Percentiles rank a stretch among this genome's conserved stretches.
Evolutionary conservation across 2,888 invertebrate genomes (phyloP).

Genomic region (Ochropleura plecta): DNA sequence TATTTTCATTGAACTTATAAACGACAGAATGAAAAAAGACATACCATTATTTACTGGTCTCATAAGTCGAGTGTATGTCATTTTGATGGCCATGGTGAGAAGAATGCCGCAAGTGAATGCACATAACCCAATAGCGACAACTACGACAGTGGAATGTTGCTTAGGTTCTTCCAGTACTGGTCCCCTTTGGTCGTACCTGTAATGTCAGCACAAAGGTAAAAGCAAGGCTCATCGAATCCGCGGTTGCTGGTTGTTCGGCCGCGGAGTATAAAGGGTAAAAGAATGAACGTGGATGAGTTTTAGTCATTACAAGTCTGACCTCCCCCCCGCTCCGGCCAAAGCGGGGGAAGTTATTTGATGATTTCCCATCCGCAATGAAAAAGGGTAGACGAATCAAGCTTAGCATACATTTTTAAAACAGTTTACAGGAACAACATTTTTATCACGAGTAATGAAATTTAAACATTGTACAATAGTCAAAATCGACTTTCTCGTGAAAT

Average conservation of each 20-base stretch:
- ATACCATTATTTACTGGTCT: slow-evolving; percentile 15
- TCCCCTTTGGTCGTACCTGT: neutral
- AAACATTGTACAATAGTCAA: too few species aligned
- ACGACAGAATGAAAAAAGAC: neutral
- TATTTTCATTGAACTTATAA: neutral
- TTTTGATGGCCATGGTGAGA: slow-evolving; percentile 1
- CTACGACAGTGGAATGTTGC: neutral
- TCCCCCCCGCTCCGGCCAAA: too few species aligned
- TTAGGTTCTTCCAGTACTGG: too few species aligned
- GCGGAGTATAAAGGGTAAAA: too few species aligned
- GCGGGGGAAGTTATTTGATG: too few species aligned
- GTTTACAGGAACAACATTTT: neutral
- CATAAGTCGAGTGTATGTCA: slow-evolving; percentile 7
- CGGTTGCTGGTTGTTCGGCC: too few species aligned
- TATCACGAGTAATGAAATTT: too few species aligned
- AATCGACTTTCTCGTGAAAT: too few species aligned
- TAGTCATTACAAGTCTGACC: too few species aligned
- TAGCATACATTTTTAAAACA: neutral
- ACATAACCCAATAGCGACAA: neutral
- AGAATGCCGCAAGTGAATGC: slow-evolving; percentile 3
- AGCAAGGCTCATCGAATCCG: neutral
- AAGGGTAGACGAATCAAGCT: neutral
- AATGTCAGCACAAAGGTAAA: neutral
- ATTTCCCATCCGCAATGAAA: too few species aligned
- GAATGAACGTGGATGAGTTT: too few species aligned